These are phyloP conservation scores for Calephelis perditalis DNA, from an alignment of 2,888 invertebrate species.

Conservation along the genomic window DNA sequence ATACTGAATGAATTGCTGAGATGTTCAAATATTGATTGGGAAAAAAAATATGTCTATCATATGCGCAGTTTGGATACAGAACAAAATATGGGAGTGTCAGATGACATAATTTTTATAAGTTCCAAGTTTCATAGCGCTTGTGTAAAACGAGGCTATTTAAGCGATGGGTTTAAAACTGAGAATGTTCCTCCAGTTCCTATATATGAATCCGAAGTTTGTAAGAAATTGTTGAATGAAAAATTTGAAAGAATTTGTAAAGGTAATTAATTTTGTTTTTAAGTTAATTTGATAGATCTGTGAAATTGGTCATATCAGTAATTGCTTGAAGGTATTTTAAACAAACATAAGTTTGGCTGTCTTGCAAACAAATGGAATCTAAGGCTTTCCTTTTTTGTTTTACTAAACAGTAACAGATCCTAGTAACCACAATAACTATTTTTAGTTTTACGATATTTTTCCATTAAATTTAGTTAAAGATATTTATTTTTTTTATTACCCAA, in stretches of 20 bases:
- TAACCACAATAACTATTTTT: not conserved
- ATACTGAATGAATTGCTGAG: slow-evolving; percentile 96
- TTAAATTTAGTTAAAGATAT: too few relatives aligned
- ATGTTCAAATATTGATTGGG: slow-evolving; percentile 93
- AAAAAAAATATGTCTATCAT: slow-evolving; percentile 85
- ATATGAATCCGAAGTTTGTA: slow-evolving; percentile 93
- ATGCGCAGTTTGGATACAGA: slow-evolving; percentile 78
- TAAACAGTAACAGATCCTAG: too few relatives aligned
- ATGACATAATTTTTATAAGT: slow-evolving; percentile 79
- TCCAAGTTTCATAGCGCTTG: slow-evolving; percentile 79
- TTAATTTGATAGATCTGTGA: too few relatives aligned
- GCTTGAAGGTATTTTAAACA: too few relatives aligned
- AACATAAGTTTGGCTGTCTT: too few relatives aligned
- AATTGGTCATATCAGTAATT: too few relatives aligned
- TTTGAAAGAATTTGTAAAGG: slow-evolving; percentile 87
- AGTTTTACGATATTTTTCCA: slow-evolving; percentile 2
- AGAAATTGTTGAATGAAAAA: slow-evolving; percentile 88
- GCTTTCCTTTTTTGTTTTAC: too few relatives aligned
- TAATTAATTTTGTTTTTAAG: slow-evolving; percentile 29
- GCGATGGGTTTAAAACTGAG: slow-evolving; percentile 71
- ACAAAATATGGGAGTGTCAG: slow-evolving; percentile 63
- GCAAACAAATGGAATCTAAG: too few relatives aligned
- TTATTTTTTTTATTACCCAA: too few relatives aligned
- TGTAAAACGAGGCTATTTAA: slow-evolving; percentile 71
- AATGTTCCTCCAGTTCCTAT: slow-evolving; percentile 78